Evolutionary conservation across 2,888 invertebrate genomes (phyloP).

Genomic region (Philhelius pedissequus): DNA sequence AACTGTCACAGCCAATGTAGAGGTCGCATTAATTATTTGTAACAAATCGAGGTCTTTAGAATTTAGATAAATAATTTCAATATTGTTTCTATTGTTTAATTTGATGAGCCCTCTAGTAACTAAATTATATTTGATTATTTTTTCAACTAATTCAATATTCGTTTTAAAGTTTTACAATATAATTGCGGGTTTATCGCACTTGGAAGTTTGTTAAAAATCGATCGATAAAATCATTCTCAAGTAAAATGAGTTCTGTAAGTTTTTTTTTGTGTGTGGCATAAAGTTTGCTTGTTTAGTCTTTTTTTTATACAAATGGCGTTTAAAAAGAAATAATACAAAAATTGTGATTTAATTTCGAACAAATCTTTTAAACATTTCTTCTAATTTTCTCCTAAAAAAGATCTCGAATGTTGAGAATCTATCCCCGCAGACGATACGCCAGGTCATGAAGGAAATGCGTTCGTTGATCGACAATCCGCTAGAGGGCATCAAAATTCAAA

Average conservation of each 20-base stretch:
- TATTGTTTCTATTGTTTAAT: slow-evolving; percentile 54
- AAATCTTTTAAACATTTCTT: background rate
- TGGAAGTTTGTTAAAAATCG: slow-evolving; percentile 41
- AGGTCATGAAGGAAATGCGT: slow-evolving; percentile 93
- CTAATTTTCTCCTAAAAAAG: slow-evolving; percentile 74
- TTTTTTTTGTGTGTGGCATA: slow-evolving; percentile 11
- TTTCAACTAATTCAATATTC: slow-evolving; percentile 17
- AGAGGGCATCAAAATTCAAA: slow-evolving; percentile 92
- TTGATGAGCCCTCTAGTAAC: slow-evolving; percentile 37
- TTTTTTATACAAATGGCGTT: slow-evolving; percentile 1
- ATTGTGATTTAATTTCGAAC: background rate
- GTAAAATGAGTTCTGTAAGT: slow-evolving; percentile 65
- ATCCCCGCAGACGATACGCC: slow-evolving; percentile 93
- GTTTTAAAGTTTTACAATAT: slow-evolving; percentile 18
- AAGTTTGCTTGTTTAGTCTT: background rate
- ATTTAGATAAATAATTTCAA: slow-evolving; percentile 47
- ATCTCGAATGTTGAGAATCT: slow-evolving; percentile 97
- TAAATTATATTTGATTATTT: background rate
- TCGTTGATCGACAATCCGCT: slow-evolving; percentile 90
- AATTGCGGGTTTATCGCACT: slow-evolving; percentile 18
- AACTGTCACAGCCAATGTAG: slow-evolving; percentile 54
- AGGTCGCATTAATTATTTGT: slow-evolving; percentile 56
- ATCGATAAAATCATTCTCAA: slow-evolving; percentile 51
- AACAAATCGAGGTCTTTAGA: slow-evolving; percentile 53
- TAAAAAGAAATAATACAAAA: background rate